phyloP scores from a whole-genome alignment of 2,888 invertebrate species.

The Aporophyla lueneburgensis region DNA sequence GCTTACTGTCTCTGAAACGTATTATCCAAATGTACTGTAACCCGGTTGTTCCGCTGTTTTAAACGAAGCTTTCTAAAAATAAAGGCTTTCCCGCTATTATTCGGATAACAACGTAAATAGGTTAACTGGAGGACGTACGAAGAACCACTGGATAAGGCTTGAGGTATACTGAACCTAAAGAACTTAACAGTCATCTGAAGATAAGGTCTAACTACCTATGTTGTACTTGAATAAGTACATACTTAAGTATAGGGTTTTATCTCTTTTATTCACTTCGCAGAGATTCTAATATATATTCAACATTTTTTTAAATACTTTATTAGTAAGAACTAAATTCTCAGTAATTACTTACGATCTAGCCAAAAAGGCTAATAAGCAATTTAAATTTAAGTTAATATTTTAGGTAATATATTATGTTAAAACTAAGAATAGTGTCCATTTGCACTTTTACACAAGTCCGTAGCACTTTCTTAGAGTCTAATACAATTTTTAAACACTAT shows the following conservation, averaged over 20 bases:
- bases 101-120: conserved; percentile 69
- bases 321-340: no score
- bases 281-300: background rate
- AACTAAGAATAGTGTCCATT: no score
- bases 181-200: background rate
- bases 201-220: background rate
- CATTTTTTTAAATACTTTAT: no score
- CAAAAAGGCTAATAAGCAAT: no score
- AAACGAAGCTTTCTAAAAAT: conserved; percentile 62
- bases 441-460: no score
- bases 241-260: background rate
- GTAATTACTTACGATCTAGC: no score
- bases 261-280: background rate
- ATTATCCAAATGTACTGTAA: conserved; percentile 44
- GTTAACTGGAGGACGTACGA: conserved; percentile 59
- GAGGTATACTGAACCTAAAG: conserved; percentile 21
- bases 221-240: background rate
- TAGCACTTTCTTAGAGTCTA: no score
- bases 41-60: conserved; percentile 27
- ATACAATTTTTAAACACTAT: no score
- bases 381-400: no score
- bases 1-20: conserved; percentile 31
- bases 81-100: conserved; percentile 64
- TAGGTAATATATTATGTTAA: no score
- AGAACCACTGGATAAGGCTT: conserved; percentile 40